phyloP scores from a whole-genome alignment of 2,888 invertebrate species.

The Calameuta pallipes region DNA sequence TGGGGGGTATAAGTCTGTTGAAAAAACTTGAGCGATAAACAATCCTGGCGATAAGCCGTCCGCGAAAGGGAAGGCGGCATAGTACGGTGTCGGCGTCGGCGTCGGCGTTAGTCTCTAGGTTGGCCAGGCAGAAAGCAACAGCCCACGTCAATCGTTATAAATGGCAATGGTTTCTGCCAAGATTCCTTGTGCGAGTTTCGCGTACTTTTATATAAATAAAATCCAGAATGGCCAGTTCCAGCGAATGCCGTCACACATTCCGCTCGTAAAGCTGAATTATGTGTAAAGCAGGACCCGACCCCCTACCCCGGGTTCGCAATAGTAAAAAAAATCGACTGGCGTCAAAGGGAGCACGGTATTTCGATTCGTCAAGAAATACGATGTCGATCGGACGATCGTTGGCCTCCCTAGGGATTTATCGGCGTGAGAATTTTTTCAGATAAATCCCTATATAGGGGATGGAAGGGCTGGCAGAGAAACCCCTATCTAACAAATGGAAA shows the following conservation, averaged over 20 bases:
- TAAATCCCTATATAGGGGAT: background rate
- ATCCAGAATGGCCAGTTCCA: conserved; percentile 21
- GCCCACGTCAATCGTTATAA: conserved; percentile 36
- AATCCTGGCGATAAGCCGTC: conserved; percentile 37
- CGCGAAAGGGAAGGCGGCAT: conserved; percentile 16
- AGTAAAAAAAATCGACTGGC: conserved; percentile 13
- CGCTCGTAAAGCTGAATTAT: conserved; percentile 49
- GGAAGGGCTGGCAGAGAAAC: background rate
- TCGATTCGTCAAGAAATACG: conserved; percentile 27
- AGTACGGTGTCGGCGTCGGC: conserved; percentile 14
- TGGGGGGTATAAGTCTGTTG: conserved; percentile 39
- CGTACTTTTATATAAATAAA: conserved; percentile 38
- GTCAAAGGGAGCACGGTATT: conserved; percentile 7
- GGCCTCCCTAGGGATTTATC: background rate
- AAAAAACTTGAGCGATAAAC: conserved; percentile 49
- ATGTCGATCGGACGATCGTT: conserved; percentile 24
- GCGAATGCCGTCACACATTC: background rate
- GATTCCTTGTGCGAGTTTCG: conserved; percentile 30
- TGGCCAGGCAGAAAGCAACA: conserved; percentile 21
- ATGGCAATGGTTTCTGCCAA: conserved; percentile 42
- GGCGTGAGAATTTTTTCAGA: background rate
- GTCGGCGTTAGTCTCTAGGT: background rate
- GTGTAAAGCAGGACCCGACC: conserved; percentile 16
- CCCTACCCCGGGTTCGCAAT: conserved; percentile 4
- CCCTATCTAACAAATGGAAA: background rate